Evolutionary conservation across 2,113 vertebrate species (phyloP), one percentile per base, ranked within the genome.

Genomic region (Cryptomyrus ogoouensis): DNA sequence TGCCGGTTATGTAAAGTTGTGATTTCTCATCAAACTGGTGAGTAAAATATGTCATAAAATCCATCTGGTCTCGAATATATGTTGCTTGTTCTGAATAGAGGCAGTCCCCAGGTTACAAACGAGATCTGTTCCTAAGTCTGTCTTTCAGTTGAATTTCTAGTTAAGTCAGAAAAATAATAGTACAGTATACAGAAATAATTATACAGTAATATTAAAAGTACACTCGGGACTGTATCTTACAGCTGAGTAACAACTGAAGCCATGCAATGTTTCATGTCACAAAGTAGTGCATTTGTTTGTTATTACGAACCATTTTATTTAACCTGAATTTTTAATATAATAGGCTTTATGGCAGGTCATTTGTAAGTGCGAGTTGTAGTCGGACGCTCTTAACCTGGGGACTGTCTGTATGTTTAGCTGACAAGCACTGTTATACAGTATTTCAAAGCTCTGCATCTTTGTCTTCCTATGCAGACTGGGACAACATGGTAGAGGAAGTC

Each of bases 1-100:
- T 83, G 90, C 94, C 95, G 96, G 95, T 95, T 94, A 96, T 96
- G 95, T 95, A 91, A 94, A 95, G 93, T 93, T 93, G 94, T 91
- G 92, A 92, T 92, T 87, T 2, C 49, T 92, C 44, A 91, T 92
- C 92, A 46, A 93, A 93, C 92, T 83, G 94, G 96, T 96, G 89
- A 5, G 93, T 90, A 0, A 52, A 58, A 10, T 17, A 52, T 52
- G 13, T 56, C 35, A 46, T 27, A 83, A 27, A 66, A 66, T 70
- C 21, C 58, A 27, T 47, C 24, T 24, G 19, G 42, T 12, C 10
- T 62, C 3, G 1, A 58, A 88, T 42, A 39, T 44, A 70, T 39
- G 47, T 66, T 70, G 19, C 58, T 88, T 70, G 3, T 70, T 70
- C 62, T 31, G 9, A 70, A 13, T 31, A 70, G 62, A 70, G 27